A percentile compares a stretch with the other conserved stretches of the same genome.
Evolutionary conservation across 2,797 vertebrate genomes (phyloP).

Genomic region (Muscicapa striata): DNA sequence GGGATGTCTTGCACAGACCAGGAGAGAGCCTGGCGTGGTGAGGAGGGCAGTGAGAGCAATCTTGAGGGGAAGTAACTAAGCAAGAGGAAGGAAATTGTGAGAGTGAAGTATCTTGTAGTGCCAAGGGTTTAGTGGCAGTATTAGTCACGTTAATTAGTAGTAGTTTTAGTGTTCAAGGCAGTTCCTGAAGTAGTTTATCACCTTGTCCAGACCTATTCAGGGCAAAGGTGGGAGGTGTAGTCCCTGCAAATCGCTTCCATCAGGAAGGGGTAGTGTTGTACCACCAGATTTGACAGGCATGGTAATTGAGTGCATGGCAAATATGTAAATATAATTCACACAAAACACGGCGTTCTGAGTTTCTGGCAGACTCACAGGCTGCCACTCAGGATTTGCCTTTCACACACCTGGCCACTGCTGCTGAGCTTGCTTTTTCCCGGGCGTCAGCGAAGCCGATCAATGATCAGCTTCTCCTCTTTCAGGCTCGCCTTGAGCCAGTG

Average conservation of each 20-base stretch:
- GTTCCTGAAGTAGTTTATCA: neutral
- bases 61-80: neutral
- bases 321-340: neutral
- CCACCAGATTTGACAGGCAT: neutral
- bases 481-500: neutral
- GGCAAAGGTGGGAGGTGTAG: neutral
- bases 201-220: neutral
- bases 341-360: neutral
- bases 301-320: neutral
- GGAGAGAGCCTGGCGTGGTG: accelerated
- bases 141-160: neutral
- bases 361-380: accelerated
- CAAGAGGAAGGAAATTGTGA: slow-evolving; percentile 9
- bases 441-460: neutral
- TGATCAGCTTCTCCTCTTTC: neutral
- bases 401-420: neutral
- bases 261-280: neutral
- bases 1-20: accelerated
- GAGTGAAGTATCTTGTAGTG: neutral
- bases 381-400: neutral
- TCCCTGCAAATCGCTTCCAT: neutral
- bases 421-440: neutral
- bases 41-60: accelerated
- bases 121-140: neutral
- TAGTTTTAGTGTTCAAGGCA: neutral